Percentiles rank a stretch among this genome's conserved stretches.
phyloP scores from a whole-genome alignment of 1,140 invertebrate species.

The Penaeus japonicus region DNA sequence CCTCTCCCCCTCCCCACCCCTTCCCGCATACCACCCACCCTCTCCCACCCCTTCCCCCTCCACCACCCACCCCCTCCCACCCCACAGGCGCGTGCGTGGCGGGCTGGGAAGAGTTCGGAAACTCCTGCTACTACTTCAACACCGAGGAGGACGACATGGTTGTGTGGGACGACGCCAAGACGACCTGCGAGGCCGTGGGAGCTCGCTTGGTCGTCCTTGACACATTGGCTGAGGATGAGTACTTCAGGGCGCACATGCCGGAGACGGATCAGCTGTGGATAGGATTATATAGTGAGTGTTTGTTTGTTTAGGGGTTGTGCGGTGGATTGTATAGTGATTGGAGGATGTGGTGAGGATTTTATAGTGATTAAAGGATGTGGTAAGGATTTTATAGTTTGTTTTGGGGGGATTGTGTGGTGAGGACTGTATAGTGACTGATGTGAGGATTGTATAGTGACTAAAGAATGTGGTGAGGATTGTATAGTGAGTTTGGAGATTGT shows the following conservation, averaged over 20 bases:
- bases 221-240: constrained; percentile 1
- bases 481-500: no score
- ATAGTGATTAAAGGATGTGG: no score
- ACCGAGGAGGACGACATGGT: background rate
- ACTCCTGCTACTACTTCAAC: constrained; percentile 53
- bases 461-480: no score
- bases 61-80: background rate
- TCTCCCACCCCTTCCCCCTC: background rate
- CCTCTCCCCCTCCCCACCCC: no score
- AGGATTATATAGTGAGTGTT: constrained; percentile 40
- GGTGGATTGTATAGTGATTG: no score
- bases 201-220: constrained; percentile 35
- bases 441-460: no score
- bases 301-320: no score
- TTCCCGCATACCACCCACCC: no score
- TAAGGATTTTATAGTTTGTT: no score
- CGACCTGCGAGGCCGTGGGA: constrained; percentile 15
- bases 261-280: constrained; percentile 27
- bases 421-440: no score
- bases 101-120: constrained; percentile 28
- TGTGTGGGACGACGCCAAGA: constrained; percentile 32
- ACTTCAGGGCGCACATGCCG: constrained; percentile 1
- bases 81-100: constrained; percentile 23
- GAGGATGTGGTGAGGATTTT: no score
- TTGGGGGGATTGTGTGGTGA: no score